Evolutionary conservation across 2,888 invertebrate genomes (phyloP), one percentile per base, ranked within the genome.

Genomic region (Tethea ocularis): DNA sequence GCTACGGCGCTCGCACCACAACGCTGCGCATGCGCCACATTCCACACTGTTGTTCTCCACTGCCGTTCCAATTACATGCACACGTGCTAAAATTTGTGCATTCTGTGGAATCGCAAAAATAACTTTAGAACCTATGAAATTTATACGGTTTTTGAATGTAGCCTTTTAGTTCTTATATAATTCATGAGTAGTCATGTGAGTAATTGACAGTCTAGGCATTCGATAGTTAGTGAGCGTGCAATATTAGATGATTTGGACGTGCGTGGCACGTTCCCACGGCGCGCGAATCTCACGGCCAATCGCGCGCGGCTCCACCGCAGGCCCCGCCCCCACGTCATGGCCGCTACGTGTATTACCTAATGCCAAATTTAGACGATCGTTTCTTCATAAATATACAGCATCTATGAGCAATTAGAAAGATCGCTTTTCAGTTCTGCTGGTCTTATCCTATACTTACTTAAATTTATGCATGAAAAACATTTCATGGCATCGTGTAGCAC

Each of bases 301-400:
- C 79, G 83, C 85, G 83, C 83, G 84, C 83, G 72, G 72, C 78
- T 76, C 72, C 71, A 65, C 63, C 58, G 65, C 64, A 67, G 71
- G 85, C 89, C 80, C 86, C 91, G 88, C 90, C 91, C 84, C 78
- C 85, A 77, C 84, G 89, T 78, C 83, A 91, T 92, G 91, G 89
- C 91, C 84, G 91, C 88, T 82, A 72, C 80, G 74, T 82, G 83
- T 82, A 79, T 84, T 75, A 78, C 71, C 81, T 87, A 87, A 86
- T 80, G 85, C 88, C 91, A 90, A 89, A 91, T 88, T 91, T 89
- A 89, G 87, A 86, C 79, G 79, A 74, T 65, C 74, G 77, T 71
- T 78, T 83, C 82, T 82, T 83, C 83, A 75, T 78, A 72, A 71
- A 71, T 72, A 22, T 46, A 1, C 78, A 72, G 75, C 77, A 77